Evolutionary conservation across 2,888 invertebrate genomes (phyloP), one percentile per base, ranked within the genome.

Genomic region (Diplazon laetatorius): DNA sequence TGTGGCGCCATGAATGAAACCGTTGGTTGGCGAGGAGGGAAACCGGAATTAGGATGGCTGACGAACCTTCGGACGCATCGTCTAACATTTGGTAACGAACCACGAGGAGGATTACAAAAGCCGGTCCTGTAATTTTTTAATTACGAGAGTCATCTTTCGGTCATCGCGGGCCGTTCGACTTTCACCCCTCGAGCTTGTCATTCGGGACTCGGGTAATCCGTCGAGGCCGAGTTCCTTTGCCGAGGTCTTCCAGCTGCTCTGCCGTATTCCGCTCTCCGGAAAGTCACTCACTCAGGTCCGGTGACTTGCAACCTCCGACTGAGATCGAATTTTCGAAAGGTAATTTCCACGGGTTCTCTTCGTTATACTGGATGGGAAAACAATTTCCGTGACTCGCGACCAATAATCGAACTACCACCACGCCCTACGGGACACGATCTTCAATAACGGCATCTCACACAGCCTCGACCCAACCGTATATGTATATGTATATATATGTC

Each of bases 51-150:
- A n/a, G n/a, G n/a, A n/a, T n/a, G n/a, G n/a, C n/a, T n/a, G n/a
- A n/a, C n/a, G n/a, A n/a, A n/a, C n/a, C n/a, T 68, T 48, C 20
- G n/a, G 35, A 60, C 6, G n/a, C 39, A 22, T 48, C 65, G 70
- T 39, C 59, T 57, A 52, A 52, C 39, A 42, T 50, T 48, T 65
- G 66, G 44, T 80, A 78, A 82, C 74, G 74, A 80, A 60, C 63
- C 22, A n/a, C n/a, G n/a, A n/a, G 37, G 18, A 62, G 81, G 82
- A 80, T 75, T 82, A 83, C 80, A 79, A 75, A 79, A 63, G 77
- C 80, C 82, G 83, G 79, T 85, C 84, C 87, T 86, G 85, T 88
- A 89, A 87, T 89, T 89, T 89, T 89, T 89, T 89, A 89, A 89
- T 89, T 89, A 88, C 87, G 82, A 73, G 77, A 84, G 83, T 83